Percentiles rank a stretch among this genome's conserved stretches.
Conservation (phyloP, 2,113 vertebrate genomes). For the Aegithalos caudatus region DNA sequence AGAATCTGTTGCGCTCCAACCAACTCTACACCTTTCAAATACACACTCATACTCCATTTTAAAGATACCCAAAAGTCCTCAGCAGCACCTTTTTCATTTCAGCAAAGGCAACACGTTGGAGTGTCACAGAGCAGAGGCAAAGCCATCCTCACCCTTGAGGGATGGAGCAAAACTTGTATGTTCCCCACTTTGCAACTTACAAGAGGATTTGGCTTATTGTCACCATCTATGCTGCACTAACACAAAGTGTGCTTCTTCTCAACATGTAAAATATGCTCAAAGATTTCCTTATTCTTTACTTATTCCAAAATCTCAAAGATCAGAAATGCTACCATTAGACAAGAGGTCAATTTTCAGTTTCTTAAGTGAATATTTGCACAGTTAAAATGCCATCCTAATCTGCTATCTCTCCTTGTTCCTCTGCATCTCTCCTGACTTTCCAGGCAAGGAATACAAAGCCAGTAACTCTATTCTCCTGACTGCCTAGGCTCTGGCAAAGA, state of each 20-base stretch:
- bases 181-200: background rate
- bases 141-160: background rate
- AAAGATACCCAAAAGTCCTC: background rate
- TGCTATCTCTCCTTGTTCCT: background rate
- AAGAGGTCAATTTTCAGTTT: background rate
- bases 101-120: background rate
- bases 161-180: background rate
- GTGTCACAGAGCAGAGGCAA: background rate
- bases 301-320: background rate
- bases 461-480: background rate
- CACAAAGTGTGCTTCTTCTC: background rate
- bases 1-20: background rate
- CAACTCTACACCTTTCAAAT: background rate
- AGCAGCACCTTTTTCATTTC: background rate
- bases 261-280: background rate
- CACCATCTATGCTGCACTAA: background rate
- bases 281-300: background rate
- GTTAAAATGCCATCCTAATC: background rate
- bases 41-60: background rate
- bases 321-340: background rate
- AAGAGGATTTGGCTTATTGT: background rate
- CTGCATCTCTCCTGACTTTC: background rate
- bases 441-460: background rate
- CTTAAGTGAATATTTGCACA: background rate
- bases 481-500: background rate